Conservation (phyloP, 30 jellyfish, hydroid and myxozoan species). For the Cassiopea andromeda region DNA sequence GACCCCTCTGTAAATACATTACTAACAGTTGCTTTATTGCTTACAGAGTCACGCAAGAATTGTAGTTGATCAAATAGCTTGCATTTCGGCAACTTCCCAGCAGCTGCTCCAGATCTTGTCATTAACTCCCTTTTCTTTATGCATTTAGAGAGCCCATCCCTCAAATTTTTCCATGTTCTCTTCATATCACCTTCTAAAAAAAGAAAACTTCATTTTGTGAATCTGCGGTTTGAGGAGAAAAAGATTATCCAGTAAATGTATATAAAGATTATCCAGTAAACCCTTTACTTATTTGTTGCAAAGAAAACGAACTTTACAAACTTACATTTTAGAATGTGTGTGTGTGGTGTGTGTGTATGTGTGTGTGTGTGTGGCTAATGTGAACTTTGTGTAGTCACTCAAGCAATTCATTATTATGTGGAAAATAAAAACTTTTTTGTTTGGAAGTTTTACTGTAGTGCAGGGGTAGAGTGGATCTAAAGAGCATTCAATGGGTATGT, state of each 20-base stretch:
- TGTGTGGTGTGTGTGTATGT: neutral
- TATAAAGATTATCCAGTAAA: no score
- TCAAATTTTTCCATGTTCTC: constrained; percentile 45
- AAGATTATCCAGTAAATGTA: neutral
- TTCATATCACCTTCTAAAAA: constrained; percentile 25
- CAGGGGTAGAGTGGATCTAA: neutral
- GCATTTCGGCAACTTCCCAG: constrained; percentile 45
- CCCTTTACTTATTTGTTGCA: neutral
- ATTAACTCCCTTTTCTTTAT: constrained; percentile 27
- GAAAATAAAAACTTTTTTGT: neutral
- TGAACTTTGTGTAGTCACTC: neutral
- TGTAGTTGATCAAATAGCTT: constrained; percentile 29
- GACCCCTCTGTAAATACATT: constrained; percentile 10
- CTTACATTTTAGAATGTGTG: neutral
- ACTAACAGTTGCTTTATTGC: constrained; percentile 27
- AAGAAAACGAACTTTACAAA: neutral
- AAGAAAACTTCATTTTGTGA: neutral
- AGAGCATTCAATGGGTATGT: neutral
- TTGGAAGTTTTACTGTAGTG: neutral
- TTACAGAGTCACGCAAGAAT: constrained; percentile 28
- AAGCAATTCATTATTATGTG: neutral
- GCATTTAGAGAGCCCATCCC: constrained; percentile 34
- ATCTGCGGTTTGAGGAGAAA: neutral
- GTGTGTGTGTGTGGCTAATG: neutral
- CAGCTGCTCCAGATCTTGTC: constrained; percentile 52